Conservation (phyloP, 2,888 invertebrate genomes). For the Digitonthophagus gazella region DNA sequence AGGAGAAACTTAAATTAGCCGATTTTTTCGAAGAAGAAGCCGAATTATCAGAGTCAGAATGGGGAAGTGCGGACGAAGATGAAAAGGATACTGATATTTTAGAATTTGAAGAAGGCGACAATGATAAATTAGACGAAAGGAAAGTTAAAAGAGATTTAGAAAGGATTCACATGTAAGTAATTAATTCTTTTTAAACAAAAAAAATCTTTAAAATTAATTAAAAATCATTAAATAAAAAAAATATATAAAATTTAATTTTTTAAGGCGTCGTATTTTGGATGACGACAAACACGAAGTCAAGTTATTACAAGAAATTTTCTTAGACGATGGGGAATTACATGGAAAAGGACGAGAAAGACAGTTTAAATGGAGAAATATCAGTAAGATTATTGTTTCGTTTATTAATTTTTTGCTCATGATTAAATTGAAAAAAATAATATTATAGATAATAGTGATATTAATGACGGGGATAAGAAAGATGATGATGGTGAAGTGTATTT, state of each 20-base stretch:
- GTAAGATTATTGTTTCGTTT: constrained; percentile 45
- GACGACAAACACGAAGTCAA: constrained; percentile 85
- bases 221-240: neutral
- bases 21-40: constrained; percentile 90
- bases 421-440: neutral
- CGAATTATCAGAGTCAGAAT: constrained; percentile 87
- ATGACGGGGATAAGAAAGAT: constrained; percentile 38
- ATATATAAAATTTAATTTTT: constrained; percentile 28
- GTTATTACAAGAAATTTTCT: constrained; percentile 78
- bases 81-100: constrained; percentile 75
- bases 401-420: constrained; percentile 23
- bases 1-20: constrained; percentile 48
- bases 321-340: constrained; percentile 87
- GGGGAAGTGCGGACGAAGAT: constrained; percentile 87
- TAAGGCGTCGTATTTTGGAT: constrained; percentile 76
- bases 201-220: neutral
- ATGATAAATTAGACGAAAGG: constrained; percentile 79
- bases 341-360: constrained; percentile 73
- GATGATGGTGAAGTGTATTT: constrained; percentile 51
- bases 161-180: constrained; percentile 77
- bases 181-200: constrained; percentile 1
- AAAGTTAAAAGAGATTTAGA: constrained; percentile 75
- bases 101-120: constrained; percentile 82
- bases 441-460: constrained; percentile 30
- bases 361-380: constrained; percentile 84